Evolutionary conservation across 2,888 invertebrate species (phyloP), one percentile per base, ranked within the genome.

Genomic region (Imbricaverruca yamaguchii): DNA sequence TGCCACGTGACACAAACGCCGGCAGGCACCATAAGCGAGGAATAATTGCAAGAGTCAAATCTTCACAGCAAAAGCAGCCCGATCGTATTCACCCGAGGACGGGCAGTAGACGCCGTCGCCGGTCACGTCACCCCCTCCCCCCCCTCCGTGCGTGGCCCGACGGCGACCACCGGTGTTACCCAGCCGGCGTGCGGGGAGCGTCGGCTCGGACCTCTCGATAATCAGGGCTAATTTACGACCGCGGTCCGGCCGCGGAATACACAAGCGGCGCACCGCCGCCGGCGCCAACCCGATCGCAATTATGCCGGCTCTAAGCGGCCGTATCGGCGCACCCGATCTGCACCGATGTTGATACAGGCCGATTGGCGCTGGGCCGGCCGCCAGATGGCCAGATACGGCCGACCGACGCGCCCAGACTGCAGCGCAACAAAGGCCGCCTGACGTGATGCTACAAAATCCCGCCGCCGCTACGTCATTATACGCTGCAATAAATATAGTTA

Each of bases 401-500:
- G 25, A 8, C 67, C 15, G 12, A 15, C 69, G 10, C 39, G 39
- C 25, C 6, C 39, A 25, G 39, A 39, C 15, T 39, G 15, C 69
- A 13, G 39, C 15, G 69, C 69, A 69, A 69, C 69, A 69, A 69
- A 69, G 69, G 12, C 69, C 39, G 69, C 15, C 23, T 15, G 39
- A 69, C 69, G 69, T 69, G 69, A 69, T 69, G 12, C 39, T 69
- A 25, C 69, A 69, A 39, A 69, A 39, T 69, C 69, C 23, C 39
- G 39, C 69, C 57, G 10, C 69, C 1, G 15, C 23, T 15, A 69
- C 69, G 69, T 69, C 69, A 69, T 69, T 69, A 69, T 69, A 39
- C 39, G 25, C 69, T 69, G 69, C 69, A 69, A 69, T 69, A 69
- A 69, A 69, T 69, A 69, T 69, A 69, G 69, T 39, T 69, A 69